Evolutionary conservation across 2,797 vertebrate species (phyloP), one percentile per base, ranked within the genome.

Genomic region (Austrolebias charrua): DNA sequence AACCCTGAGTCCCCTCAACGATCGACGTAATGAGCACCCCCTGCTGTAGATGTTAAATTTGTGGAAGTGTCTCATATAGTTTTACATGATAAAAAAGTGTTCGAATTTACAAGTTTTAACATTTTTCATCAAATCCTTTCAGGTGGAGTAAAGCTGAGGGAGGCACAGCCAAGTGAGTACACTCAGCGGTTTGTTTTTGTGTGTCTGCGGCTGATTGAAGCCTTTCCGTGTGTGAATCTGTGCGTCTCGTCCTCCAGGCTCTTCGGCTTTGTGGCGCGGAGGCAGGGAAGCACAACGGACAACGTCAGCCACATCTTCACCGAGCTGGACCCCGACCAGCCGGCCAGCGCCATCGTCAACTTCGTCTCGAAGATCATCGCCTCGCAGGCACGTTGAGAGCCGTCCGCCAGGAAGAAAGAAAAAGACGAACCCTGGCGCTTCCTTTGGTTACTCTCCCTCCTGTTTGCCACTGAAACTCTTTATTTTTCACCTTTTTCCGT

Each of bases 291-390:
- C 91, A 97, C 95, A 73, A 98, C 97, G 1, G 97, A 99, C 92
- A 99, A 99, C 9, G 87, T 98, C 80, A 98, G 96, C 87, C 97
- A 99, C 90, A 95, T 99, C 78, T 99, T 99, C 11, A 95, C 97
- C 0, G 97, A 99, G 91, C 89, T 98, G 77, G 97, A 98, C 67
- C 94, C 96, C 0, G 94, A 95, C 77, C 97, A 98, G 82, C 97
- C 97, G 0, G 97, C 97, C 74, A 92, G 90, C 5, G 97, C 97
- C 86, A 99, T 99, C 0, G 97, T 99, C 91, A 99, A 94, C 93
- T 99, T 99, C 0, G 95, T 99, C 81, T 95, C 94, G 60, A 96
- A 96, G 89, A 97, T 98, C 95, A 92, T 96, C 46, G 90, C 86
- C 63, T 89, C 94, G 69, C 96, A 98, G 91, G 98, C 96, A 86